Conservation (phyloP, 2,888 invertebrate species). For the Microctonus brassicae region DNA sequence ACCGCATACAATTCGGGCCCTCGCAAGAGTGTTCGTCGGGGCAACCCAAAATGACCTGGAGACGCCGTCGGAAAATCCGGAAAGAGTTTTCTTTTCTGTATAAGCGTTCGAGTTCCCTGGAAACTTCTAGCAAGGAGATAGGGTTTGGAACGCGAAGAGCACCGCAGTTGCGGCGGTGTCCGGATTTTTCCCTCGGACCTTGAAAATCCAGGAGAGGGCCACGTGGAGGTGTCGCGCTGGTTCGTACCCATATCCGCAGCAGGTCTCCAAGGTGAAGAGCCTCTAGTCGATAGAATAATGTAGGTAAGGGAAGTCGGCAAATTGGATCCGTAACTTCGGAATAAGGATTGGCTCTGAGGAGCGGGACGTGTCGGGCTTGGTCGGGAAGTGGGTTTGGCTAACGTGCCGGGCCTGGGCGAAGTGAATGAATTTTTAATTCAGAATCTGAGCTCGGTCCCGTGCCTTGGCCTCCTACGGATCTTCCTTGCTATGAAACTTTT, state of each 20-base stretch:
- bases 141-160: slow-evolving; percentile 72
- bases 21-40: slow-evolving; percentile 70
- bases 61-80: slow-evolving; percentile 72
- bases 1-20: slow-evolving; percentile 71
- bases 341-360: slow-evolving; percentile 76
- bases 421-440: no score
- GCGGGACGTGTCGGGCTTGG: slow-evolving; percentile 75
- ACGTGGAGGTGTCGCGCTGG: slow-evolving; percentile 69
- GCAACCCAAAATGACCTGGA: slow-evolving; percentile 73
- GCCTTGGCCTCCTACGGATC: no score
- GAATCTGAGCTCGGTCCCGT: no score
- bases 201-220: slow-evolving; percentile 63
- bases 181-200: slow-evolving; percentile 41
- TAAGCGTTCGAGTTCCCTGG: slow-evolving; percentile 71
- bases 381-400: no score
- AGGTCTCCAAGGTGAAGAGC: slow-evolving; percentile 81
- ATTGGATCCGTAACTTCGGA: slow-evolving; percentile 75
- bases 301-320: slow-evolving; percentile 67
- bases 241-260: slow-evolving; percentile 82
- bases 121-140: slow-evolving; percentile 73
- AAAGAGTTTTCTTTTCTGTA: slow-evolving; percentile 26
- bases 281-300: slow-evolving; percentile 73
- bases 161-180: slow-evolving; percentile 71
- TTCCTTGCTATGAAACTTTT: no score
- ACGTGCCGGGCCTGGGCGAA: no score